Percentiles rank a stretch among this genome's conserved stretches.
Evolutionary conservation across 1,140 invertebrate species (phyloP).

Genomic region (Leptopilina boulardi): DNA sequence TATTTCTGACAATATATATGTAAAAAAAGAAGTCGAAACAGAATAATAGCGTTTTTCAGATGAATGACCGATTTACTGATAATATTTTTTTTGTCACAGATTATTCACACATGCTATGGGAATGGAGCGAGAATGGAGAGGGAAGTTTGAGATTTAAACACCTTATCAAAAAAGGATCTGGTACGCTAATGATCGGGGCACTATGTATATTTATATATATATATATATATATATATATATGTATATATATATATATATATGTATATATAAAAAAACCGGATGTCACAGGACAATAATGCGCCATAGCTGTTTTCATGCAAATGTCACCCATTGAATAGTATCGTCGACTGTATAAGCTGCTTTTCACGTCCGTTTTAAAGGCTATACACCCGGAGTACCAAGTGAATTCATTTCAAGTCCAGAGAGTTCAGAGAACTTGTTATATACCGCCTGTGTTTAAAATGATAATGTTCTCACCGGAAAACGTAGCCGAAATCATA

Average conservation of each 20-base stretch:
- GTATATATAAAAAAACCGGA: conserved; percentile 57
- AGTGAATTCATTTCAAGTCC: conserved; percentile 34
- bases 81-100: neutral
- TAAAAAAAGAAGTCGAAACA: no score
- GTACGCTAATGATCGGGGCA: conserved; percentile 56
- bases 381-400: conserved; percentile 14
- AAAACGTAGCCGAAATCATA: conserved; percentile 32
- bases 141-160: conserved; percentile 37
- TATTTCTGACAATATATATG: no score
- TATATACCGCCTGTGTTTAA: conserved; percentile 38
- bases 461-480: conserved; percentile 40
- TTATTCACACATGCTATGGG: conserved; percentile 26
- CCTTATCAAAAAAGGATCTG: conserved; percentile 52
- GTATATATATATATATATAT: no score
- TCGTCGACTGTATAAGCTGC: conserved; percentile 38
- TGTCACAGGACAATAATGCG: conserved; percentile 50
- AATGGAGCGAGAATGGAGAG: no score
- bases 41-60: neutral
- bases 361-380: conserved; percentile 41
- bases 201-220: no score
- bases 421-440: conserved; percentile 34
- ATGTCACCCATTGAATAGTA: conserved; percentile 43
- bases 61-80: neutral
- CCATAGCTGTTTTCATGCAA: conserved; percentile 52
- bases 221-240: no score